phyloP scores from a whole-genome alignment of 2,113 vertebrate species.

The Scortum barcoo region DNA sequence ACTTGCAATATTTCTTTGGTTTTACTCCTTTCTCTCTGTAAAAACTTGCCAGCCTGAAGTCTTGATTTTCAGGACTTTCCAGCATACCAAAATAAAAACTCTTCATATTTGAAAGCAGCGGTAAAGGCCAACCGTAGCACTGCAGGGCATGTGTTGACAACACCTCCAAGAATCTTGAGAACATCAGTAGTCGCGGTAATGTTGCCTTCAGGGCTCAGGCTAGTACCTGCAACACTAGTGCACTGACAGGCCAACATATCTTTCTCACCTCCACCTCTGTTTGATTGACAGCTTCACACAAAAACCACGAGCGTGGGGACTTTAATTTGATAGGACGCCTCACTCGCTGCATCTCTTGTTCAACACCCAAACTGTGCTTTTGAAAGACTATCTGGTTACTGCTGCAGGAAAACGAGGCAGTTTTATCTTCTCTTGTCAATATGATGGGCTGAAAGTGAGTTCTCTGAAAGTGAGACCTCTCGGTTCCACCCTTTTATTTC shows the following conservation, averaged over 20 bases:
- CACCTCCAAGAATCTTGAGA: conserved; percentile 51
- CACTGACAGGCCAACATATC: conserved; percentile 51
- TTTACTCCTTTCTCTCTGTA: not conserved
- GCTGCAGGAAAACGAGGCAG: conserved; percentile 45
- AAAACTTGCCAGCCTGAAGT: conserved; percentile 6
- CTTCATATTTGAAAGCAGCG: not conserved
- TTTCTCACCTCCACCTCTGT: conserved; percentile 61
- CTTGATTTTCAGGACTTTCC: conserved; percentile 60
- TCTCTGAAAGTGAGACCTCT: conserved; percentile 54
- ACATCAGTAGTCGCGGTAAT: conserved; percentile 51
- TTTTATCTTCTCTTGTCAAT: conserved; percentile 51
- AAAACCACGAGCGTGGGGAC: conserved; percentile 10
- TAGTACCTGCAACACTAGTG: conserved; percentile 65
- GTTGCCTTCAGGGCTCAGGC: conserved; percentile 66
- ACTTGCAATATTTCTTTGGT: conserved; percentile 45
- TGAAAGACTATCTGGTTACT: conserved; percentile 59
- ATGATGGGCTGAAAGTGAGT: conserved; percentile 75
- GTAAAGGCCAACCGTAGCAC: conserved; percentile 22
- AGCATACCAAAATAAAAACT: conserved; percentile 14
- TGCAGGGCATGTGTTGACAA: conserved; percentile 69
- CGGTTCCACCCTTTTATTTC: conserved; percentile 63
- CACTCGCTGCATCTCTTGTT: conserved; percentile 23
- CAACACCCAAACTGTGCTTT: conserved; percentile 39
- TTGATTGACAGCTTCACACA: conserved; percentile 62
- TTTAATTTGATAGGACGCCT: conserved; percentile 26